Percentiles rank a stretch among this genome's conserved stretches.
phyloP scores from a whole-genome alignment of 2,888 invertebrate genomes.

The Cephus sareptanus region DNA sequence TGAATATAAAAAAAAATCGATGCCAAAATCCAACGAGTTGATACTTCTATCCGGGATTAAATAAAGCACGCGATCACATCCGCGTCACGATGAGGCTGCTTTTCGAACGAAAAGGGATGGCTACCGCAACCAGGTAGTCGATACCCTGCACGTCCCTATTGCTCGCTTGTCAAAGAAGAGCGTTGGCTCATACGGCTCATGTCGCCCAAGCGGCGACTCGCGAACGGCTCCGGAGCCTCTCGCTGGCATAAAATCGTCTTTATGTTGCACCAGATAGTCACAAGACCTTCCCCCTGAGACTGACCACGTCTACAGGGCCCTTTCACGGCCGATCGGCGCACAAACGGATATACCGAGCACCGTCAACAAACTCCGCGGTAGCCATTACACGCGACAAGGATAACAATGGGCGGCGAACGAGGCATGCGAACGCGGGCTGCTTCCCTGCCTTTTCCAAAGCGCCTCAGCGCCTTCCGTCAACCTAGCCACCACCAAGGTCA shows the following conservation, averaged over 20 bases:
- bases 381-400: conserved; percentile 62
- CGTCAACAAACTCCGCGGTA: conserved; percentile 56
- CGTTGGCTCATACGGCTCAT: conserved; percentile 54
- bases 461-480: conserved; percentile 27
- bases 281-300: neutral
- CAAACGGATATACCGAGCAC: conserved; percentile 42
- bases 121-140: neutral
- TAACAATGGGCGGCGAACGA: conserved; percentile 55
- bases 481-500: conserved; percentile 18
- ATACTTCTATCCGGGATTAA: neutral
- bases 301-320: neutral
- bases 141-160: conserved; percentile 36
- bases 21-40: neutral
- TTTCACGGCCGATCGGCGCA: conserved; percentile 34
- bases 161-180: conserved; percentile 50
- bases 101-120: neutral
- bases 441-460: conserved; percentile 37
- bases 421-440: conserved; percentile 43
- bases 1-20: neutral
- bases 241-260: conserved; percentile 24
- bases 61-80: neutral
- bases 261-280: neutral
- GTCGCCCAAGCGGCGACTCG: conserved; percentile 41
- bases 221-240: conserved; percentile 30
- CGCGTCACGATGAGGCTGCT: neutral